Conservation (phyloP, 2,113 vertebrate species). For the Rhombomys opimus region DNA sequence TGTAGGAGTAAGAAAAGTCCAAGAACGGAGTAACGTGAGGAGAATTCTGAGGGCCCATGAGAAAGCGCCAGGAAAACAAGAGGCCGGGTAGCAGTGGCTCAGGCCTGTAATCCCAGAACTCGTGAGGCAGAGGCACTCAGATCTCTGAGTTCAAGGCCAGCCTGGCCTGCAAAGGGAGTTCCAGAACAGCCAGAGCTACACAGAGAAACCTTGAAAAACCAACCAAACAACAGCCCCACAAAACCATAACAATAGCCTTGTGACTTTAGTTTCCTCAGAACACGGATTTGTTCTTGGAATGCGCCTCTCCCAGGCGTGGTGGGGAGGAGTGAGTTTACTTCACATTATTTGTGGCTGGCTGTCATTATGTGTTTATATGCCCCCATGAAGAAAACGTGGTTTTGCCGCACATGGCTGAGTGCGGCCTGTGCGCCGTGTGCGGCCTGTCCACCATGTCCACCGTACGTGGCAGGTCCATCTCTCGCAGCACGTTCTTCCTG, state of each 20-base stretch:
- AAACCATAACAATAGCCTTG: background rate
- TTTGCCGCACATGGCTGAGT: fast-evolving
- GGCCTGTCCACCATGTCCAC: no score
- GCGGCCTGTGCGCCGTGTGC: background rate
- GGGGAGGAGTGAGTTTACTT: background rate
- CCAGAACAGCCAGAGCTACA: background rate
- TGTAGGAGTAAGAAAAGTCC: background rate
- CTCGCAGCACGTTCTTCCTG: no score
- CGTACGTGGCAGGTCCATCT: no score
- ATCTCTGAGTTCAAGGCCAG: background rate
- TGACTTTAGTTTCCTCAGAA: background rate
- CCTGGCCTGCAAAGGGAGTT: background rate
- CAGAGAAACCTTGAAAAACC: background rate
- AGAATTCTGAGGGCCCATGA: no score
- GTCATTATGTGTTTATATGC: background rate
- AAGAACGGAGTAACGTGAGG: background rate
- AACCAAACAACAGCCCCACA: background rate
- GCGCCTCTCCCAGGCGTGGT: background rate
- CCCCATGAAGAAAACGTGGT: background rate
- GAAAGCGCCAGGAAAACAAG: background rate
- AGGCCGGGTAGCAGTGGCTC: background rate
- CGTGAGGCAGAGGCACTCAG: background rate
- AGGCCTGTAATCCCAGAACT: background rate
- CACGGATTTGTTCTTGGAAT: background rate
- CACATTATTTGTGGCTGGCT: background rate